These are phyloP conservation scores for Eurystomus glaucurus DNA, from an alignment of 2,797 vertebrate species.

Conservation along the genomic window DNA sequence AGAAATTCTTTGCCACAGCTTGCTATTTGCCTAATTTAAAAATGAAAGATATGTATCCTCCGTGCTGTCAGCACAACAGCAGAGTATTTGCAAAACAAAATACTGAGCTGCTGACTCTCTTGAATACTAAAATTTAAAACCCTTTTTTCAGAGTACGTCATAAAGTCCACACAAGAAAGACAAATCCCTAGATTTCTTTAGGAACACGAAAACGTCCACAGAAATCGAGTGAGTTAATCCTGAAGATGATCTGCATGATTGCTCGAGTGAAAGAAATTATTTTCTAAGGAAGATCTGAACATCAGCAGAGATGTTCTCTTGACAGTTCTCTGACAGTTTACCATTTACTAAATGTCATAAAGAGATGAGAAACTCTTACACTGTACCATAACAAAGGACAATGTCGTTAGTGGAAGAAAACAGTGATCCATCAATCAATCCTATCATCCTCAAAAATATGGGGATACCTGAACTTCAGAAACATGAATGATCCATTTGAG, in stretches of 20 bases:
- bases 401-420: background rate
- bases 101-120: background rate
- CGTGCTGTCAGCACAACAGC: background rate
- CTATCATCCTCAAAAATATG: background rate
- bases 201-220: background rate
- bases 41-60: background rate
- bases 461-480: background rate
- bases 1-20: background rate
- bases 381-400: background rate
- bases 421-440: background rate
- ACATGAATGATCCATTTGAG: background rate
- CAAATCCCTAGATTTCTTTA: background rate
- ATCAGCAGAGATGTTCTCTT: background rate
- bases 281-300: background rate
- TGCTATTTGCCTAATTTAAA: background rate
- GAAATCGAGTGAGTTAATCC: background rate
- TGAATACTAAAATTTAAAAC: background rate
- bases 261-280: background rate
- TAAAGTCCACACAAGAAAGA: background rate
- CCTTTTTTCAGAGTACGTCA: background rate
- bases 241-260: background rate
- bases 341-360: background rate
- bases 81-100: background rate
- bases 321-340: background rate
- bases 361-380: background rate